These are phyloP conservation scores for Hermodice carunculata DNA, from an alignment of 2,888 invertebrate genomes.

Conservation along the genomic window DNA sequence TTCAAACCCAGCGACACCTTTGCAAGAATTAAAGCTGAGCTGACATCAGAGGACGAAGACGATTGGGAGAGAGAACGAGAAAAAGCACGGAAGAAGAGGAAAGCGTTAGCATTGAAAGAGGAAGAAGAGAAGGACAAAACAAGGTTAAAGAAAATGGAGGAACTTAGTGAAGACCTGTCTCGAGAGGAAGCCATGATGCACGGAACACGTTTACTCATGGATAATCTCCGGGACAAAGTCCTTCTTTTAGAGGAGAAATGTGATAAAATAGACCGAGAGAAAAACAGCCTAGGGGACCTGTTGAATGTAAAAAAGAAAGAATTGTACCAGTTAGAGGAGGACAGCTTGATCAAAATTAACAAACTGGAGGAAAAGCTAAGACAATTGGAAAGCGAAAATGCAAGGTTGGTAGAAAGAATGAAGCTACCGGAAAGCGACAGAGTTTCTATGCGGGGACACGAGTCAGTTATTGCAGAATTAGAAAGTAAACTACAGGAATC, in stretches of 20 bases:
- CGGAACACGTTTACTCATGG: slow-evolving; percentile 40
- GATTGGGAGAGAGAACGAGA: too few species aligned
- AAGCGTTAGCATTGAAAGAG: too few species aligned
- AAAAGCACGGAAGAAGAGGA: too few species aligned
- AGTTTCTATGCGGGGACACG: slow-evolving; percentile 32
- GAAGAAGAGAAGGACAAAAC: background rate
- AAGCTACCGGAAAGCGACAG: slow-evolving; percentile 43
- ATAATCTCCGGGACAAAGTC: slow-evolving; percentile 41
- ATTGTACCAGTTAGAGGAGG: slow-evolving; percentile 30
- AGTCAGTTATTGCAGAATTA: slow-evolving; percentile 66
- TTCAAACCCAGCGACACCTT: too few species aligned
- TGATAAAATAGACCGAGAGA: slow-evolving; percentile 39
- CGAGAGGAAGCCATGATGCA: slow-evolving; percentile 43
- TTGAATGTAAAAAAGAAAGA: slow-evolving; percentile 37
- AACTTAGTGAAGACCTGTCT: background rate
- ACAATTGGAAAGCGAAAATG: slow-evolving; percentile 51
- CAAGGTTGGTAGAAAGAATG: slow-evolving; percentile 50
- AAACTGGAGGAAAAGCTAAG: slow-evolving; percentile 47
- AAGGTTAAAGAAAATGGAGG: background rate
- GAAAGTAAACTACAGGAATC: slow-evolving; percentile 88
- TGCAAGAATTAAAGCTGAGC: too few species aligned
- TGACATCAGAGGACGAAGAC: too few species aligned
- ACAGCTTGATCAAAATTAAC: slow-evolving; percentile 31
- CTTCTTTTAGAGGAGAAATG: slow-evolving; percentile 28
- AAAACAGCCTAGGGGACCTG: slow-evolving; percentile 34